Base-by-base conservation (phyloP, 1,140 invertebrate species). In the Oryctes rhinoceros region DNA sequence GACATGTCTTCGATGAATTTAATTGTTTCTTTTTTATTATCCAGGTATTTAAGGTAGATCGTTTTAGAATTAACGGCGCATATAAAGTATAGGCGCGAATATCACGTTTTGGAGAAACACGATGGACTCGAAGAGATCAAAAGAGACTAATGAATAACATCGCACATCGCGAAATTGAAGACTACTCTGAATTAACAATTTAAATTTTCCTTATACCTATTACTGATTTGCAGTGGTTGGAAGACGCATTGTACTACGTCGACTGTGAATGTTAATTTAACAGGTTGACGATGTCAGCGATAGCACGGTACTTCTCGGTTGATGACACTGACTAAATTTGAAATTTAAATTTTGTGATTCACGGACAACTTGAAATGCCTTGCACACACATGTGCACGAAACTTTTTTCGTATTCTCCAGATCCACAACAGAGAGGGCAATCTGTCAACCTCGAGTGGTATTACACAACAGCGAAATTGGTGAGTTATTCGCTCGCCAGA, bases 301-400 rank as follows among this genome's bases (percentile, higher is more conserved):
- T 20, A 20, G 53, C 53, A 20, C 53, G 53, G 15, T 62, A 62
- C 20, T 13, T 62, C 20, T 62, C 53, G 53, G 53, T 62, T 62
- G 53, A 62, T 62, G 53, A 62, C 53, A 62, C 53, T 62, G 15
- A 7, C 53, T 62, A 62, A 62, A 62, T 62, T 62, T 62, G 20
- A 62, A 62, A 62, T 62, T n/a, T 20, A 62, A 62, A 62, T 62
- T 62, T 62, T 20, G 53, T 62, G 53, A 62, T 62, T 62, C 53
- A 62, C 13, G 53, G 53, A 62, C 53, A 62, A 62, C 20, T 62
- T 62, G 20, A 62, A 20, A 62, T 62, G 13, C 53, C 15, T 62
- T 62, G 20, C 53, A 62, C 53, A 18, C 53, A 62, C 13, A 20
- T 62, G 13, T 20, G 53, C 20, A 15, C 20, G 20, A 18, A 62